Base-by-base conservation (phyloP, 2,113 vertebrate species). In the Sylvietta virens region DNA sequence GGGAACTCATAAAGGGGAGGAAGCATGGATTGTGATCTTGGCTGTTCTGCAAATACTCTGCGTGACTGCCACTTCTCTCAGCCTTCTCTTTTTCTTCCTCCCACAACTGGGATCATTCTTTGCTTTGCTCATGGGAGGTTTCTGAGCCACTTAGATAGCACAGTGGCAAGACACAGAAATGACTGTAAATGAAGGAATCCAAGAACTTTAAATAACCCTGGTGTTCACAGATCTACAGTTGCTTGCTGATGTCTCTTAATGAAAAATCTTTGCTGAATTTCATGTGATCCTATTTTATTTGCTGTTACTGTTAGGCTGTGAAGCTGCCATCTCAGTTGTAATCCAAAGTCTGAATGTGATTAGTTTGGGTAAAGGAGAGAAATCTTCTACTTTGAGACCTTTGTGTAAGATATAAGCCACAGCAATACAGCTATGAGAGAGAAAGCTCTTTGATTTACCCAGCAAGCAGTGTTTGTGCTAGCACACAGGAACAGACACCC, bases 1-100 rank as follows among this genome's bases (percentile, higher is more conserved):
- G 50, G 76, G 78, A 86, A 66, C 51, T 96, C 39, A 95, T 94
- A 97, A 97, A 96, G 67, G 79, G 56, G 74, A 95, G 93, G 94
- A 97, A 95, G 94, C 71, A 86, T 92, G 81, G 87, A 44, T 81
- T 80, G 96, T 77, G 85, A 88, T 94, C 85, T 95, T 97, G 96
- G 94, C 93, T 97, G 74, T 92, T 80, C 62, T 81, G 94, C 79
- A 85, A 93, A 62, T 78, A 64, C 67, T 83, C 60, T 92, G 79
- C 0, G 3, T 94, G 94, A 86, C 82, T 90, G 64, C 35, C 82
- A 83, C 94, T 95, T 86, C 88, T 86, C 88, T 90, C 71, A 88
- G 92, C 42, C 58, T 90, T 62, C 79, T 65, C 81, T 88, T 72
- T 53, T 69, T 60, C 51, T 74, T 51, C 21, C 65, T 54, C 42